Evolutionary conservation across 1,140 invertebrate species (phyloP), one percentile per base, ranked within the genome.

Genomic region (Calosoma granatense): DNA sequence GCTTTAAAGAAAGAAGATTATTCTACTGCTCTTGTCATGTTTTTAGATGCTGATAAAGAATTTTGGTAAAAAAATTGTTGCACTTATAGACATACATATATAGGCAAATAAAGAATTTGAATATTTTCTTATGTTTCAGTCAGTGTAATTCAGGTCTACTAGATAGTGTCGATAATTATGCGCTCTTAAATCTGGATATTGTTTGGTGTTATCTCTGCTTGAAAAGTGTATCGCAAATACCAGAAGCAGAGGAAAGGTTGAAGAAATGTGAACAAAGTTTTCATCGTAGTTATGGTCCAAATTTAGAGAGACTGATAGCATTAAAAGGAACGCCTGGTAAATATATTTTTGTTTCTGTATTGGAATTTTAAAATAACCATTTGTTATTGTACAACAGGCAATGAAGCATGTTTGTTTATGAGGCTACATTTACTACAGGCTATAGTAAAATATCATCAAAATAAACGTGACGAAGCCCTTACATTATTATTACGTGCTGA

Each of bases 161-260:
- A 12, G 76, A 80, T 56, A 69, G 75, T 0, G 86, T 89, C n/a
- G 87, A 90, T 68, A 90, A 90, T 67, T 88, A 84, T 75, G 88
- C 85, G 0, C 70, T 90, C 1, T 72, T 92, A 2, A 86, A 89
- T 70, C 72, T 92, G 61, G 88, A 92, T 68, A 87, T 91, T 60
- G 85, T 85, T 2, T 92, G 89, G 89, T 89, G 87, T 70, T 92
- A 91, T 74, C 74, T 90, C 22, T 81, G 81, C 65, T 73, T 92
- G 15, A 76, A 81, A 64, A 87, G 81, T 67, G 75, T 90, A 17
- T 74, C 77, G 15, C 80, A 87, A 56, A 69, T 88, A 39, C 84
- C 84, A 14, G 85, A 90, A 69, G 88, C 86, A 1, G 81, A 85
- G 36, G 64, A 74, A 4, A 73, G 87, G 26, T 70, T 92, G 23